A percentile compares a stretch with the other conserved stretches of the same genome.
Evolutionary conservation across 2,888 invertebrate species (phyloP).

Genomic region (Chorisops tibialis): DNA sequence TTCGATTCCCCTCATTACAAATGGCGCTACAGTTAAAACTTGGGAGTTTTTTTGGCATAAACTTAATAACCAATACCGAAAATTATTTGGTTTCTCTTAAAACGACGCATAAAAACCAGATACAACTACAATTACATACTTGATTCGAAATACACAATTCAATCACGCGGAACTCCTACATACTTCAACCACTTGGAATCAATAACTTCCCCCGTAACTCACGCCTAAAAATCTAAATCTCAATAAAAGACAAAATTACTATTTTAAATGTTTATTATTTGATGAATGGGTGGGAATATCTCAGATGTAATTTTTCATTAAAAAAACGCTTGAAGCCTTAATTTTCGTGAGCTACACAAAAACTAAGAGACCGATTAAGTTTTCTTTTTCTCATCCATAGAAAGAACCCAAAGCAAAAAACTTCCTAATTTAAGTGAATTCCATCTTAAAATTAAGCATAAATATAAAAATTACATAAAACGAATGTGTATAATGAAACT

Average conservation of each 20-base stretch:
- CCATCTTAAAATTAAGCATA: slow-evolving; percentile 12
- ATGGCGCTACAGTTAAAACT: no score
- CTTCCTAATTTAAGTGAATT: slow-evolving; percentile 4
- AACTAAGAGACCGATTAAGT: not conserved
- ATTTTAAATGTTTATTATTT: slow-evolving; percentile 5
- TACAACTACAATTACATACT: no score
- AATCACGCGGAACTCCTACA: no score
- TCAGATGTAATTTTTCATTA: slow-evolving; percentile 5
- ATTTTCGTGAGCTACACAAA: slow-evolving; percentile 6
- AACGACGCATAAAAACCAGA: no score
- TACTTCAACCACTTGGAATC: no score
- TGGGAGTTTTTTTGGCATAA: no score
- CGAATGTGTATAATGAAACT: slow-evolving; percentile 19
- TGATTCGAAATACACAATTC: no score
- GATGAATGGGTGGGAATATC: slow-evolving; percentile 18
- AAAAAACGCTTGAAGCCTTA: not conserved
- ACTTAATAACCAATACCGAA: no score
- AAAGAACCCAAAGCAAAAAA: slow-evolving; percentile 4
- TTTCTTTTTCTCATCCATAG: not conserved
- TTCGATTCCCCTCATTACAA: no score
- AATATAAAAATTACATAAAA: slow-evolving; percentile 22
- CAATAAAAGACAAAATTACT: not conserved
- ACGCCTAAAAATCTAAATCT: no score
- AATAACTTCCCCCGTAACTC: no score
- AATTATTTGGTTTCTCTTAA: no score